Evolutionary conservation across 2,888 invertebrate species (phyloP), one percentile per base, ranked within the genome.

Genomic region (Chouioia cunea): DNA sequence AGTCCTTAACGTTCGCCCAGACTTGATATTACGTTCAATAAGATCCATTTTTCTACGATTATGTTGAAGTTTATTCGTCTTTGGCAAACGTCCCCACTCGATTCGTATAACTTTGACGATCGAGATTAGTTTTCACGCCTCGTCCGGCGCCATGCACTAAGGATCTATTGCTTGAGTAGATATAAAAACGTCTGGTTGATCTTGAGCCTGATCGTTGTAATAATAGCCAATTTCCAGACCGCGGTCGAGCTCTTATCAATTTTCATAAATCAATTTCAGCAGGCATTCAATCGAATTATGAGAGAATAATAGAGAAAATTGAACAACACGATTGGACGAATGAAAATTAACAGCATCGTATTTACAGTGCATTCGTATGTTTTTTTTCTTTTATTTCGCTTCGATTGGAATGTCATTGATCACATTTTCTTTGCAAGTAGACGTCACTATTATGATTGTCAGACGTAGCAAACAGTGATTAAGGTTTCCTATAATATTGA

Each of bases 141-240:
- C 27, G 12, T 44, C 44, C 22, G 22, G 2, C 16, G 62, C 15
- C 8, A n/a, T 36, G 23, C 53, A 16, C 47, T 6, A 4, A 36
- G 12, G 43, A 23, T 15, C 10, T 20, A 2, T 14, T 4, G 20
- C 8, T 18, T 14, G 36, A 14, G 22, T 3, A 48, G 43, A 48
- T 3, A 52, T n/a, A 53, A 46, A 47, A 27, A 56, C 18, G 16
- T 36, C 16, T 18, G 4, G 23, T 69, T 27, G 47, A 63, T 63
- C 58, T 58, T 58, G 27, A 69, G 58, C 64, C 64, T 62, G 69
- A 69, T 48, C 10, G 57, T 46, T 50, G 69, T 46, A 46, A 69
- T 58, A 52, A 53, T 46, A 47, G 46, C 63, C 43, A 47, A 63
- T 68, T 68, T 50, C 22, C 36, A 36, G 36, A 36, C 36, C 20